Evolutionary conservation across 30 jellyfish, hydroid and myxozoan genomes (phyloP), one percentile per base, ranked within the genome.

Genomic region (Aurelia aurita): DNA sequence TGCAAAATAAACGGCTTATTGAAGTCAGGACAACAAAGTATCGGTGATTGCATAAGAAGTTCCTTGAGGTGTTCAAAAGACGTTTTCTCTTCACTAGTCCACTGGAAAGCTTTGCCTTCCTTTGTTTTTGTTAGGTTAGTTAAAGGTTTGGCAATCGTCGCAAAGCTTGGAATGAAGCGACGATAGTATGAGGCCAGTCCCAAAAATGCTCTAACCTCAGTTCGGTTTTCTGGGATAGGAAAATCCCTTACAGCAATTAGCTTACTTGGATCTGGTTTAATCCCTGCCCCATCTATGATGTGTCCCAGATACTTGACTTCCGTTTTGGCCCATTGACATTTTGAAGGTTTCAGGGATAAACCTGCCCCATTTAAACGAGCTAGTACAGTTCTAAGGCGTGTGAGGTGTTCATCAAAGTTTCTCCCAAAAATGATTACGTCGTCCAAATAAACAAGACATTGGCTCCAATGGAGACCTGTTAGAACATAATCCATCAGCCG

Each of bases 381-480:
- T 14, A 88, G 74, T 10, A 88, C 84, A 20, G 21, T n/a, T 11
- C 32, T n/a, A 16, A 88, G 62, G 72, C 77, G 85, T 58, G 14
- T 28, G 53, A 69, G 64, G 78, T 88, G 97, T 32, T 88, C 92
- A 21, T 57, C 69, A n/a, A 58, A 25, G 19, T 58, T 68, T 44
- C 60, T 26, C 22, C 86, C 59, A 61, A 82, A 88, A 10, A 88
- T 96, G 32, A 82, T 69, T 51, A 88, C 80, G 66, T 88, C 97
- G 64, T 88, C 97, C 9, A 83, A 28, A 88, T 96, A 72, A 68
- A 65, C 64, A 34, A 65, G 65, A 35, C 97, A 75, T 32, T 96
- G 61, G 51, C 62, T 68, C 84, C 86, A 74, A 25, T 77, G 64
- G 61, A 73, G 60, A 8, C 87, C 79, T 26, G 80, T n/a, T 7